Evolutionary conservation across 2,797 vertebrate species (phyloP).

Genomic region (Champsocephalus esox): DNA sequence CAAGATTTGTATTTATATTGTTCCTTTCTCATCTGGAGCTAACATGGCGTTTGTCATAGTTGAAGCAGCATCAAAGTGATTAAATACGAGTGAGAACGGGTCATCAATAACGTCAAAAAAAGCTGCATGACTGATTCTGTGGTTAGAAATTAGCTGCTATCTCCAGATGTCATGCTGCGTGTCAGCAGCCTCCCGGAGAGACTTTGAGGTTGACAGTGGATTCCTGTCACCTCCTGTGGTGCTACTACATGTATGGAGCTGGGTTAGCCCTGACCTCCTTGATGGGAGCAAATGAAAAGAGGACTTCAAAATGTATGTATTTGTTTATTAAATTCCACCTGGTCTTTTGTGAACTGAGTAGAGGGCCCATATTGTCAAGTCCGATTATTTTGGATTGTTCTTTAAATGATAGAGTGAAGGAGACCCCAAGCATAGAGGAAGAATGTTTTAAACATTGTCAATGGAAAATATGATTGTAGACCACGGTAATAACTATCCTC

Average conservation of each 20-base stretch:
- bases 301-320: conserved; percentile 10
- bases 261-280: conserved; percentile 41
- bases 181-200: not conserved
- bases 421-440: not conserved
- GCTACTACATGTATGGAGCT: conserved; percentile 4
- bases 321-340: conserved; percentile 50
- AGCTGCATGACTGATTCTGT: not conserved
- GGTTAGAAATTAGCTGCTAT: not conserved
- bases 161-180: not conserved
- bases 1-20: not conserved
- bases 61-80: not conserved
- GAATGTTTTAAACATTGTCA: not conserved
- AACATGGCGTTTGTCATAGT: not conserved
- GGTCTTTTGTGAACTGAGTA: conserved; percentile 13
- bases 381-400: conserved; percentile 16
- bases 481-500: not conserved
- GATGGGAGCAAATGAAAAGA: conserved; percentile 21
- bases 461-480: not conserved
- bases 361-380: conserved; percentile 5
- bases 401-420: conserved; percentile 10
- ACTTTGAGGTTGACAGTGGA: not conserved
- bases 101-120: not conserved
- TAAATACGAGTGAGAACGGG: not conserved
- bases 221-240: conserved; percentile 5
- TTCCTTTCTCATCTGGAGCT: not conserved